Evolutionary conservation across 2,797 vertebrate genomes (phyloP).

Genomic region (Ibycter americanus): DNA sequence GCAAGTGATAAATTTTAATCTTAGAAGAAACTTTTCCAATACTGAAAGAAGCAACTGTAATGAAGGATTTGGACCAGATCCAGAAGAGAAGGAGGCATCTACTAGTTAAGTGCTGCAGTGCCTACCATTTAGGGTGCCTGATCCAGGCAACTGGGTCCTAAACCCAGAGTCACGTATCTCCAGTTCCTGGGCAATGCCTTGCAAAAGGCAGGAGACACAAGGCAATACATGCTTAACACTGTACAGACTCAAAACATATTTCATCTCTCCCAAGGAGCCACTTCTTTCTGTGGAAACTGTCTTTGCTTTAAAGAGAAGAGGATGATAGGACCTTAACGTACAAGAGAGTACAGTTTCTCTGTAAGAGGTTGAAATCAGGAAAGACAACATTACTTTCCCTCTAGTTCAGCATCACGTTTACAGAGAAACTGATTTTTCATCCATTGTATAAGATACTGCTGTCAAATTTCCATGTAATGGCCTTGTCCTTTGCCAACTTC

Average conservation of each 20-base stretch:
- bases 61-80: neutral
- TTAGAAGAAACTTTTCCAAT: neutral
- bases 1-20: neutral
- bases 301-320: neutral
- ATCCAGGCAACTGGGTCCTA: neutral
- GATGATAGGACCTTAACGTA: neutral
- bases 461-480: neutral
- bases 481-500: neutral
- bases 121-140: neutral
- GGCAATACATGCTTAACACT: neutral
- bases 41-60: neutral
- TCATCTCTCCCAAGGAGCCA: neutral
- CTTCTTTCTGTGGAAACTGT: neutral
- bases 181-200: neutral
- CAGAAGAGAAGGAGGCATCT: neutral
- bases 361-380: neutral
- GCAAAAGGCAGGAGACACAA: neutral
- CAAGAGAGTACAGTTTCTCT: neutral
- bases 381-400: neutral
- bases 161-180: neutral
- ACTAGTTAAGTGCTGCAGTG: neutral
- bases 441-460: neutral
- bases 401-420: neutral
- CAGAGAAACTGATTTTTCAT: conserved; percentile 21
- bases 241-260: neutral